Evolutionary conservation across 2,888 invertebrate genomes (phyloP).

Genomic region (Tetanocera ferruginea): DNA sequence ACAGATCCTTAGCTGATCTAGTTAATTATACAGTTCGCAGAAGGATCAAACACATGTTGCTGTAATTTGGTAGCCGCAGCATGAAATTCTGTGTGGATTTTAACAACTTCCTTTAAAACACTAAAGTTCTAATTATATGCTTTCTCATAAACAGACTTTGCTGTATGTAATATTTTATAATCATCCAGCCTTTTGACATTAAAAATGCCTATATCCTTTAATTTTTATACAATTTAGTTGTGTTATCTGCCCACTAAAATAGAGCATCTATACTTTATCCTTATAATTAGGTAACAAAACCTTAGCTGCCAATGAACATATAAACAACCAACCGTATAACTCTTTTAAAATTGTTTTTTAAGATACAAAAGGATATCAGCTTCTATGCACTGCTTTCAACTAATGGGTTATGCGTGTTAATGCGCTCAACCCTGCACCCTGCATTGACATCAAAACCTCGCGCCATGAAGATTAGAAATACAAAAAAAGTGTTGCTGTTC

Average conservation of each 20-base stretch:
- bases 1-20: background rate
- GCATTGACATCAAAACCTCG: background rate
- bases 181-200: background rate
- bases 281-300: too few relatives aligned
- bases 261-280: background rate
- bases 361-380: too few relatives aligned
- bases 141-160: background rate
- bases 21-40: background rate
- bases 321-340: too few relatives aligned
- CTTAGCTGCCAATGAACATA: too few relatives aligned
- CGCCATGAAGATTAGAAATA: too few relatives aligned
- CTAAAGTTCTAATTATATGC: background rate
- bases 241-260: background rate
- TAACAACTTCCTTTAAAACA: background rate
- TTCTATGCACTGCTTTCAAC: too few relatives aligned
- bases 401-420: slow-evolving; percentile 13
- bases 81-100: background rate
- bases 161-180: background rate
- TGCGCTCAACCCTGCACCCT: background rate
- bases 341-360: too few relatives aligned
- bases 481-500: background rate
- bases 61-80: background rate
- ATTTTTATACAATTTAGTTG: too few relatives aligned
- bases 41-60: background rate
- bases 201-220: background rate